Conservation (phyloP, 2,797 vertebrate species). For the Chromis chromis region DNA sequence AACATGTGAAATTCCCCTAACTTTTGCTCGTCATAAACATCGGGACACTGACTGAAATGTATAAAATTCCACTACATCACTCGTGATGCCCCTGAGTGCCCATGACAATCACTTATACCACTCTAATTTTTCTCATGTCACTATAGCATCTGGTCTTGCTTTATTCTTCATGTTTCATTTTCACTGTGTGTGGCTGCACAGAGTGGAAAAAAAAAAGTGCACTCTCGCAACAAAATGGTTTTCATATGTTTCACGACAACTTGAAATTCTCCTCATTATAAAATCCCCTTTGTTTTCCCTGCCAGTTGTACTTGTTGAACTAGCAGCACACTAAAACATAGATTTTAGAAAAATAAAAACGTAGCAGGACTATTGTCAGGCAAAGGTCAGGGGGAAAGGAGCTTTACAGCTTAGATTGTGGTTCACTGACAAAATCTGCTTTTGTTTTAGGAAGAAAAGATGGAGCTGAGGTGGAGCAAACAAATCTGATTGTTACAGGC, state of each 20-base stretch:
- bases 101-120: constrained; percentile 47
- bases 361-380: not conserved
- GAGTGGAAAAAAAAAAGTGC: constrained; percentile 20
- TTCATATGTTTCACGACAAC: constrained; percentile 55
- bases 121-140: constrained; percentile 52
- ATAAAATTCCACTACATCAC: constrained; percentile 37
- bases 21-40: constrained; percentile 29
- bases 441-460: constrained; percentile 9
- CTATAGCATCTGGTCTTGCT: constrained; percentile 59
- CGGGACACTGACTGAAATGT: constrained; percentile 13
- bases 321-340: constrained; percentile 17
- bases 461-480: not conserved
- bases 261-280: constrained; percentile 36
- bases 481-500: constrained; percentile 16
- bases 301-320: constrained; percentile 47
- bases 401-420: constrained; percentile 25
- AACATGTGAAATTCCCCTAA: constrained; percentile 50
- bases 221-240: constrained; percentile 50
- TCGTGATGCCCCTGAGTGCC: constrained; percentile 24
- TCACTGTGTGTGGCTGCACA: constrained; percentile 38
- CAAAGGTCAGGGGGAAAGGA: not conserved
- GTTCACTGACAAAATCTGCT: not conserved
- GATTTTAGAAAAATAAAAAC: constrained; percentile 13
- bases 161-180: constrained; percentile 48
- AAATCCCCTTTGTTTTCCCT: constrained; percentile 28